phyloP scores from a whole-genome alignment of 2,888 invertebrate species.

The Yponomeuta malinellus region DNA sequence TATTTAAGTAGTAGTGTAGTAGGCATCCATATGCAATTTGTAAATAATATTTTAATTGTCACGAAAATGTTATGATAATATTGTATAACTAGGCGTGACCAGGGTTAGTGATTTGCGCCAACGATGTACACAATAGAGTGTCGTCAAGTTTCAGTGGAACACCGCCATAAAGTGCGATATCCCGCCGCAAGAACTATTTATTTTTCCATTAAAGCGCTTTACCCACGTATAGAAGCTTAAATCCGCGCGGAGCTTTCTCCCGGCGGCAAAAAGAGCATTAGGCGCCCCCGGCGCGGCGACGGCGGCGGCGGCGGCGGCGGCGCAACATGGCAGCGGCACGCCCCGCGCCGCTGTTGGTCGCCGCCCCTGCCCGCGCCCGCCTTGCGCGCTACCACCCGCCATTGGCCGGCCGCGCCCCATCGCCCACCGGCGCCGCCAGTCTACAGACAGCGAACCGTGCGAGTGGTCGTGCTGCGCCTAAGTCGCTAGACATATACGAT shows the following conservation, averaged over 20 bases:
- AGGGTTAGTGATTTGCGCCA: no score
- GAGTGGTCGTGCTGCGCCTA: constrained; percentile 19
- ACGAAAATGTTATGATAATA: constrained; percentile 27
- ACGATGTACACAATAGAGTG: constrained; percentile 40
- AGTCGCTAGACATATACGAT: constrained; percentile 13
- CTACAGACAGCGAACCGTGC: constrained; percentile 21
- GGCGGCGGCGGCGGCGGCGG: constrained; percentile 33
- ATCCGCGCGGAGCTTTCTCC: constrained; percentile 73
- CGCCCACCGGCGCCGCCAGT: constrained; percentile 27
- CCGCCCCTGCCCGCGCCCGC: constrained; percentile 28
- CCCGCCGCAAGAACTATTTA: constrained; percentile 70
- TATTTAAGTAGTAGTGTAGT: neutral
- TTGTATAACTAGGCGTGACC: no score
- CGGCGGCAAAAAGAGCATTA: constrained; percentile 72
- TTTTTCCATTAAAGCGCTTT: constrained; percentile 74
- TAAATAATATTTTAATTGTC: no score
- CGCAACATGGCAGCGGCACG: constrained; percentile 61
- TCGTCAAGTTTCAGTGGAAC: constrained; percentile 71
- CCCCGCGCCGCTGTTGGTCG: constrained; percentile 38
- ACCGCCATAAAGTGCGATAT: constrained; percentile 69
- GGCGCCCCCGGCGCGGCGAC: constrained; percentile 18
- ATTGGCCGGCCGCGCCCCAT: constrained; percentile 35
- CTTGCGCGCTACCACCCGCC: constrained; percentile 29
- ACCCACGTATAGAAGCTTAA: constrained; percentile 75
- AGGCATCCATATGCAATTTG: neutral